These are phyloP conservation scores for Pithys albifrons DNA, from an alignment of 2,113 vertebrate genomes.

Conservation along the genomic window DNA sequence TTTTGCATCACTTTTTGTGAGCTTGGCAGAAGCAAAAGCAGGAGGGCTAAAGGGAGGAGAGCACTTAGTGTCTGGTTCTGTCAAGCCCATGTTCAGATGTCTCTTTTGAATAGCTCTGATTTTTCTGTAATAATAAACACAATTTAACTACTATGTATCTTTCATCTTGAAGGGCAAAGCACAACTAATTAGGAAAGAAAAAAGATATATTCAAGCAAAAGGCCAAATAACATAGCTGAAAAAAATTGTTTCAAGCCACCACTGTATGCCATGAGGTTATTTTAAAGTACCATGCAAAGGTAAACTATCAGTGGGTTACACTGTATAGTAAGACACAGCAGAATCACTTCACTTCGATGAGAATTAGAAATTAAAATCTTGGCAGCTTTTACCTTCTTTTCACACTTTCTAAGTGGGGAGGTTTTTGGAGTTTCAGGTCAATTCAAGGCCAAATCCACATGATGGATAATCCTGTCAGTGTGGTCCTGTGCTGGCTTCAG, in stretches of 20 bases:
- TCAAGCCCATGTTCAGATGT: background rate
- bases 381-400: constrained; percentile 3
- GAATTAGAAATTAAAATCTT: constrained; percentile 13
- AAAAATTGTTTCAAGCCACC: background rate
- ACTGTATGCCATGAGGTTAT: background rate
- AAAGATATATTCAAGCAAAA: background rate
- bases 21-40: background rate
- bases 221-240: background rate
- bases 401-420: background rate
- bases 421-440: constrained; percentile 10
- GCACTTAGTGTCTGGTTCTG: background rate
- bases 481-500: background rate
- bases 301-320: background rate
- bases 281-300: background rate
- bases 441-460: background rate
- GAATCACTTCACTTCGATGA: background rate
- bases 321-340: background rate
- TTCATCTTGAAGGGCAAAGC: background rate
- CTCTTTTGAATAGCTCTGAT: background rate
- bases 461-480: background rate
- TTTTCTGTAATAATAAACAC: constrained; percentile 1
- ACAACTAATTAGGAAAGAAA: background rate
- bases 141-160: background rate
- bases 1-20: background rate
- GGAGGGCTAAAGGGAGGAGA: background rate